Conservation (phyloP, 2,797 vertebrate genomes). For the Pseudomugil gertrudae region DNA sequence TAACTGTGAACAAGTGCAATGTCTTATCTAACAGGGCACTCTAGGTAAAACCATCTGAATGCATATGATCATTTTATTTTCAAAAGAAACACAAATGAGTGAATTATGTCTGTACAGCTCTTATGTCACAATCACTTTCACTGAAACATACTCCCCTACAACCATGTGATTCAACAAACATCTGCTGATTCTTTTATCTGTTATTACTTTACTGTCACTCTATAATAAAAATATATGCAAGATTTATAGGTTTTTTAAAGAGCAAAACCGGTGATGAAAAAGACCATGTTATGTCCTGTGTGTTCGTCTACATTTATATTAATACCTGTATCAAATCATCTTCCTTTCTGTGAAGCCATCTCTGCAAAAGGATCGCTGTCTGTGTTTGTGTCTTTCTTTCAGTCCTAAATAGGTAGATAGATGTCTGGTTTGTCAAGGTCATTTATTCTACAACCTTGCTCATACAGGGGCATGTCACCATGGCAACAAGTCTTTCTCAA, state of each 20-base stretch:
- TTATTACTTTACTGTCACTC: background rate
- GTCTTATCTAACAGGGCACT: background rate
- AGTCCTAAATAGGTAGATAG: slow-evolving; percentile 58
- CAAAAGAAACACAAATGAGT: background rate
- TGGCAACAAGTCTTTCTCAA: slow-evolving; percentile 69
- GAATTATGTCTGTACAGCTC: background rate
- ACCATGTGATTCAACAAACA: background rate
- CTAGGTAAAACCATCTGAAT: background rate
- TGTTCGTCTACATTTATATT: slow-evolving; percentile 11
- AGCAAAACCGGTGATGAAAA: no score
- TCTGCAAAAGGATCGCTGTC: slow-evolving; percentile 26
- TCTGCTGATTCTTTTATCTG: background rate
- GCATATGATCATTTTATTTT: background rate
- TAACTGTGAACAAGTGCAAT: background rate
- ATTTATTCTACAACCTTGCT: slow-evolving; percentile 75
- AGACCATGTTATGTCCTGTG: no score
- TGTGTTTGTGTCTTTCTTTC: slow-evolving; percentile 16
- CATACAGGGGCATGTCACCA: slow-evolving; percentile 74
- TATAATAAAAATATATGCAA: background rate
- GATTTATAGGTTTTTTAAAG: background rate
- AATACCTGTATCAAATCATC: slow-evolving; percentile 24
- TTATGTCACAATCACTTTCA: background rate
- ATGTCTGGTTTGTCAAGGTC: slow-evolving; percentile 77
- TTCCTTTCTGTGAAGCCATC: slow-evolving; percentile 31
- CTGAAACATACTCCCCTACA: background rate